Conservation (phyloP, 1,140 invertebrate genomes). For the Chymomyza costata region DNA sequence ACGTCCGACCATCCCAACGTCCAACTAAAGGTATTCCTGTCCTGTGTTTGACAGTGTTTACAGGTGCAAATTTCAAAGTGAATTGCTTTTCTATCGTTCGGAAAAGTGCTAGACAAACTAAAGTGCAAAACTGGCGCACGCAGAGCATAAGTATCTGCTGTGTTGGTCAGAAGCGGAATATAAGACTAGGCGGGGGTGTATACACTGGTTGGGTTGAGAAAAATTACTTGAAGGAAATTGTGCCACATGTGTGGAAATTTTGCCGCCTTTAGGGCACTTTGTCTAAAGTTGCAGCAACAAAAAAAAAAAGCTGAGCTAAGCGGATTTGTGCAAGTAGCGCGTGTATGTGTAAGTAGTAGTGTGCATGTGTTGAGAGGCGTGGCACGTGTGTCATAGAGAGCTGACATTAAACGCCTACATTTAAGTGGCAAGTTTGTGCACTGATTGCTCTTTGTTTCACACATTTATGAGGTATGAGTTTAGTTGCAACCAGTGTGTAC, state of each 20-base stretch:
- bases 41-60: slow-evolving; percentile 67
- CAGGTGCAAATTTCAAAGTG: slow-evolving; percentile 73
- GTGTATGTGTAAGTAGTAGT: slow-evolving; percentile 7
- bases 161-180: too few relatives aligned
- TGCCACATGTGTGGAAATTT: slow-evolving; percentile 21
- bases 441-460: slow-evolving; percentile 12
- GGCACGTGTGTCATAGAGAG: slow-evolving; percentile 65
- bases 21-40: too few relatives aligned
- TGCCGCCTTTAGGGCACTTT: slow-evolving; percentile 37
- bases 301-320: slow-evolving; percentile 64
- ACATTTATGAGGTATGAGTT: too few relatives aligned
- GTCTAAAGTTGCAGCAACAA: slow-evolving; percentile 43
- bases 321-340: slow-evolving; percentile 47
- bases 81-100: slow-evolving; percentile 71
- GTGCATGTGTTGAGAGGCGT: slow-evolving; percentile 43
- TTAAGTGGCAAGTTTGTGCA: slow-evolving; percentile 39
- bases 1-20: too few relatives aligned
- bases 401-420: slow-evolving; percentile 40
- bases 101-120: slow-evolving; percentile 58
- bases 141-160: slow-evolving; percentile 38
- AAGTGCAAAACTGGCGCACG: slow-evolving; percentile 34
- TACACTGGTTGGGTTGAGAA: not conserved
- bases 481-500: too few relatives aligned
- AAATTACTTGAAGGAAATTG: slow-evolving; percentile 45
- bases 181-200: not conserved